A percentile compares a stretch with the other conserved stretches of the same genome.
These are phyloP conservation scores for Oncorhynchus nerka DNA, from an alignment of 2,113 vertebrate species.

Conservation along the genomic window DNA sequence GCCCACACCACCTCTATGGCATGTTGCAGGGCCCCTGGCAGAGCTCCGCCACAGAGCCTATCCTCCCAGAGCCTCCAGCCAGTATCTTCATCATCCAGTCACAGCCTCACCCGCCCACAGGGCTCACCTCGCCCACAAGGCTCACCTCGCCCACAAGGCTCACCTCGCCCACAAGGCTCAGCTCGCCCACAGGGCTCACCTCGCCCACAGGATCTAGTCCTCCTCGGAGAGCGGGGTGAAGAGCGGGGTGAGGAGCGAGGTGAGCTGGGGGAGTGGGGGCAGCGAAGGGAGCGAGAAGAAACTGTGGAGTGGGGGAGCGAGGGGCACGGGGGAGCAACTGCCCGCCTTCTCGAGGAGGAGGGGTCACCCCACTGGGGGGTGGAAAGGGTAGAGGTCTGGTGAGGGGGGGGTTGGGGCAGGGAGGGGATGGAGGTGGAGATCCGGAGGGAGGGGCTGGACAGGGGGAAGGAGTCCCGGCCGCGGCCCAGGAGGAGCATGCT, in stretches of 20 bases:
- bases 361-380: slow-evolving; percentile 6
- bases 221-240: slow-evolving; percentile 14
- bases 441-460: slow-evolving; percentile 17
- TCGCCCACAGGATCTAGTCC: slow-evolving; percentile 27
- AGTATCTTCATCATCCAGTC: slow-evolving; percentile 52
- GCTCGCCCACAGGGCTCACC: not conserved
- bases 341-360: slow-evolving; percentile 6
- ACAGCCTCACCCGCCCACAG: slow-evolving; percentile 51
- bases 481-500: not conserved
- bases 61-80: slow-evolving; percentile 32
- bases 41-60: slow-evolving; percentile 47
- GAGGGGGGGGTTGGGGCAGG: not conserved
- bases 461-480: slow-evolving; percentile 35
- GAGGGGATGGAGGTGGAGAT: not conserved
- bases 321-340: slow-evolving; percentile 1
- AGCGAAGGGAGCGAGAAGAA: not conserved
- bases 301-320: not conserved
- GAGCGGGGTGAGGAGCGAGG: not conserved
- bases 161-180: slow-evolving; percentile 40
- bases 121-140: slow-evolving; percentile 32
- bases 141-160: slow-evolving; percentile 33
- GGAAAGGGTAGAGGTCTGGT: slow-evolving; percentile 14
- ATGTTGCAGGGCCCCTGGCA: slow-evolving; percentile 50
- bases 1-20: slow-evolving; percentile 41
- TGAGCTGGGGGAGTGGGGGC: not conserved